These are phyloP conservation scores for Sigmodon hispidus DNA, from an alignment of 2,113 vertebrate species.

Conservation along the genomic window DNA sequence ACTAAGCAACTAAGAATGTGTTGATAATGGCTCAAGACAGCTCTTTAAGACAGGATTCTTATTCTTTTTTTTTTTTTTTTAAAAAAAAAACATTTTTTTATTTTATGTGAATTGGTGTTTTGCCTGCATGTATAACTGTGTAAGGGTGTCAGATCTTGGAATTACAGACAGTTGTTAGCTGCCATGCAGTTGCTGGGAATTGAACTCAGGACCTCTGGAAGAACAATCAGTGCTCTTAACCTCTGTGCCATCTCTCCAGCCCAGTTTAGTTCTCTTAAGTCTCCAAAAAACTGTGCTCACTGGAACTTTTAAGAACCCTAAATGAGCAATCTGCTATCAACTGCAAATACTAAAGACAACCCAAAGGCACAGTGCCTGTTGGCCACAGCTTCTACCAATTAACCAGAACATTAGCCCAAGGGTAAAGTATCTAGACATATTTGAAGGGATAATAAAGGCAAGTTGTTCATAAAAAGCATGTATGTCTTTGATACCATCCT, in stretches of 20 bases:
- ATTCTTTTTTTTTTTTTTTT: conserved; percentile 21
- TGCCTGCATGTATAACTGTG: no score
- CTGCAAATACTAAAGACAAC: conserved; percentile 13
- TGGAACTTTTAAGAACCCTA: conserved; percentile 28
- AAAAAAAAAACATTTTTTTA: no score
- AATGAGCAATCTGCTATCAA: conserved; percentile 1
- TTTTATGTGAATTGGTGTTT: no score
- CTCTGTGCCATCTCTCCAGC: no score
- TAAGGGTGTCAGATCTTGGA: no score
- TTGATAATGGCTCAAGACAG: not conserved
- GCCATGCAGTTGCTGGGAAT: no score
- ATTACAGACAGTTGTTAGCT: no score
- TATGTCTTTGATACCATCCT: not conserved
- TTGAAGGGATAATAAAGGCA: conserved; percentile 1
- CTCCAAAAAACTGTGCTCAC: conserved; percentile 8
- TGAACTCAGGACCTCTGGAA: no score
- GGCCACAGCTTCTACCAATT: not conserved
- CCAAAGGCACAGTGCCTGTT: not conserved
- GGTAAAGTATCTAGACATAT: not conserved
- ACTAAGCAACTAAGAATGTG: not conserved
- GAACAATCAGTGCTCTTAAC: no score
- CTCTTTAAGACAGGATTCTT: not conserved
- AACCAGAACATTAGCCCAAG: not conserved
- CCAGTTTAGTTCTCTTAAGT: no score
- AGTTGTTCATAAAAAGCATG: conserved; percentile 13